Conservation (phyloP, 2,797 vertebrate genomes). For the Rhinella marina region DNA sequence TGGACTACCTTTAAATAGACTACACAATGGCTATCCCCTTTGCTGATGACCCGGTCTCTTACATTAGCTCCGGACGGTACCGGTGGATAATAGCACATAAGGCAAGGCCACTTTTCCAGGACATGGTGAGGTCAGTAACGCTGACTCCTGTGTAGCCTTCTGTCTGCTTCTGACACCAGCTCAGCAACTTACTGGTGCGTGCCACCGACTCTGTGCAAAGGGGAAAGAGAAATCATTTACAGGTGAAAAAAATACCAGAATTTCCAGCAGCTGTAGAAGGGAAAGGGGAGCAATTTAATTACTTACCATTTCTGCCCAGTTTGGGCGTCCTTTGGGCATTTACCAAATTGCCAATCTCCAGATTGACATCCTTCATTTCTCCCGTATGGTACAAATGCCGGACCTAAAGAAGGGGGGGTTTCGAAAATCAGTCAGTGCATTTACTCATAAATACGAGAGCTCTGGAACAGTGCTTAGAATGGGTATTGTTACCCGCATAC, state of each 20-base stretch:
- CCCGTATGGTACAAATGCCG: constrained; percentile 90
- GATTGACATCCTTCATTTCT: constrained; percentile 84
- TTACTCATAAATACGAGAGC: too few species aligned
- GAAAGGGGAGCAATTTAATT: too few species aligned
- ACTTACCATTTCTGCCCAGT: constrained; percentile 43
- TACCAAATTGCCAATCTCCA: constrained; percentile 90
- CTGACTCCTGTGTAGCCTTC: constrained; percentile 90
- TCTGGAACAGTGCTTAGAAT: too few species aligned
- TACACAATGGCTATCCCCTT: background rate
- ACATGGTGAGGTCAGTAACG: constrained; percentile 93
- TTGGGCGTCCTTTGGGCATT: constrained; percentile 82
- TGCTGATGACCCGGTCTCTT: constrained; percentile 68
- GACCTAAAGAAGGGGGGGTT: constrained; percentile 77
- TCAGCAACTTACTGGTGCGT: constrained; percentile 93
- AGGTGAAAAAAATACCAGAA: background rate
- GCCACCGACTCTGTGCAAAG: constrained; percentile 86
- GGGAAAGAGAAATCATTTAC: background rate
- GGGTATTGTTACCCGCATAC: too few species aligned
- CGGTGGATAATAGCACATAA: constrained; percentile 94
- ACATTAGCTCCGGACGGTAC: constrained; percentile 97
- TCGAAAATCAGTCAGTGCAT: too few species aligned
- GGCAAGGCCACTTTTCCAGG: constrained; percentile 97
- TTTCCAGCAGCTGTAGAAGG: background rate
- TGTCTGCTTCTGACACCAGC: constrained; percentile 97
- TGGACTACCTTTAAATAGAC: too few species aligned